Evolutionary conservation across 2,113 vertebrate genomes (phyloP).

Genomic region (Paradisaea rubra): DNA sequence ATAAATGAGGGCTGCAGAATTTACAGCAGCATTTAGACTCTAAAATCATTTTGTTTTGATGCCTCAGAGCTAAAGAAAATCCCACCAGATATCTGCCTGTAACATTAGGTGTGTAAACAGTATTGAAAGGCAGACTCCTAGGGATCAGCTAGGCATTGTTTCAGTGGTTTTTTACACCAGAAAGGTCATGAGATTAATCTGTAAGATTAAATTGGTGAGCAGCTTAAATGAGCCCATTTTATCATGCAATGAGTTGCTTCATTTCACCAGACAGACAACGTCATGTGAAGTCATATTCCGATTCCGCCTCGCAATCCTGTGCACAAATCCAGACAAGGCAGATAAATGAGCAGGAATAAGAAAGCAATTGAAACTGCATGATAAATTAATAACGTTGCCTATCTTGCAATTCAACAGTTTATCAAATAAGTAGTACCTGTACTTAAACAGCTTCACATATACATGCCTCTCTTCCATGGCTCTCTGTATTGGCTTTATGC

Average conservation of each 20-base stretch:
- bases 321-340: background rate
- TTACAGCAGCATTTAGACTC: background rate
- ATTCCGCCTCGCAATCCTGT: background rate
- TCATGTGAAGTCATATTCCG: background rate
- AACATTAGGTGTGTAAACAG: background rate
- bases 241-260: fast-evolving
- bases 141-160: background rate
- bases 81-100: background rate
- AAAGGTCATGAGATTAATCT: background rate
- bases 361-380: background rate
- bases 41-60: background rate
- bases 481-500: background rate
- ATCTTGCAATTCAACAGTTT: background rate
- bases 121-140: background rate
- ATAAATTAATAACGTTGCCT: background rate
- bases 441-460: background rate
- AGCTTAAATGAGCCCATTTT: background rate
- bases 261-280: background rate
- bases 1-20: background rate
- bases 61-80: background rate
- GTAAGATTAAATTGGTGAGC: background rate
- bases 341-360: background rate
- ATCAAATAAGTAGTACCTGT: background rate
- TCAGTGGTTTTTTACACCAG: background rate
- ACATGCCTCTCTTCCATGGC: background rate